phyloP scores from a whole-genome alignment of 2,797 vertebrate species.

The Parauchenoglanis ngamensis region DNA sequence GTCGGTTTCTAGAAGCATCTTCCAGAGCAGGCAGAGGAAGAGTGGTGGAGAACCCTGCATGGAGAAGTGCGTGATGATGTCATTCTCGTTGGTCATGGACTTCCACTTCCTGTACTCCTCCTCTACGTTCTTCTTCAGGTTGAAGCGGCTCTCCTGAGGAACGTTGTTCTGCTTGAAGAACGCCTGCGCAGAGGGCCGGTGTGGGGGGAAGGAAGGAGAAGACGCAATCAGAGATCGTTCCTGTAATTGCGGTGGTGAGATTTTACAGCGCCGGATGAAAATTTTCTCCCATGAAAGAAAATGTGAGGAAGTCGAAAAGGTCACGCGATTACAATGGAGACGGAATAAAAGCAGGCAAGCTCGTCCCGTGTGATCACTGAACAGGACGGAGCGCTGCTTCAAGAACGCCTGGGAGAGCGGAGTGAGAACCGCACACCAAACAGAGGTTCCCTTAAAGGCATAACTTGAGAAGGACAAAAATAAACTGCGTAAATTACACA shows the following conservation, averaged over 20 bases:
- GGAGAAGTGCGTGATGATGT: constrained; percentile 96
- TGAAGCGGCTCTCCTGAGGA: constrained; percentile 97
- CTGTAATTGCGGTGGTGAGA: background rate
- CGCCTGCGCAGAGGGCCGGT: constrained; percentile 71
- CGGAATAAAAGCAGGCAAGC: no score
- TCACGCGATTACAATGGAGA: background rate
- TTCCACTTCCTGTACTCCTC: constrained; percentile 99
- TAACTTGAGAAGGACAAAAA: background rate
- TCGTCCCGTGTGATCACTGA: background rate
- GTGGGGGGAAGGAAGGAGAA: background rate
- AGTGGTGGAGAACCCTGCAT: constrained; percentile 91
- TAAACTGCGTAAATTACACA: background rate
- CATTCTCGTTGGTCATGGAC: constrained; percentile 95
- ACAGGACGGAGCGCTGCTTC: background rate
- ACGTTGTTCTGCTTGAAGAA: constrained; percentile 99
- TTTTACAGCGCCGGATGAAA: background rate
- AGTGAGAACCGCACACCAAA: no score
- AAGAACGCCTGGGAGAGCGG: background rate
- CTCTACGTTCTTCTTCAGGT: constrained; percentile 98
- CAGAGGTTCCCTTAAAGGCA: background rate
- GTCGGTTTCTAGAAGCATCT: constrained; percentile 97
- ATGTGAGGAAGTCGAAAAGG: background rate
- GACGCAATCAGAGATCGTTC: background rate
- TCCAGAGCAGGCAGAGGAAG: constrained; percentile 97
- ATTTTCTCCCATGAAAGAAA: background rate